phyloP scores from a whole-genome alignment of 2,888 invertebrate genomes.

The Panzeria rudis region DNA sequence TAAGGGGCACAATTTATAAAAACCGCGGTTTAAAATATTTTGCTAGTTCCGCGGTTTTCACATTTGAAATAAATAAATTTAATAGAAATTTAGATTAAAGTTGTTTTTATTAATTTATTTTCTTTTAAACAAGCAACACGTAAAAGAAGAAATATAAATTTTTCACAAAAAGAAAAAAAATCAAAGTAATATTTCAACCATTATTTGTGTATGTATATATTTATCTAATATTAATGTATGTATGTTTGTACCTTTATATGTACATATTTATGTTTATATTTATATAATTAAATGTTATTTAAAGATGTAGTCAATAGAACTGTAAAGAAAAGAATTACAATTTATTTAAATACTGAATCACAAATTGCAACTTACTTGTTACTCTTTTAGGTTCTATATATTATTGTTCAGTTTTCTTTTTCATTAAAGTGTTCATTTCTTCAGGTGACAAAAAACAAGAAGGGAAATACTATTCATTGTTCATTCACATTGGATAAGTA shows the following conservation, averaged over 20 bases:
- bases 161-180: constrained; percentile 23
- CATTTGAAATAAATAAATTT: too few relatives aligned
- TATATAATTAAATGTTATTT: constrained; percentile 26
- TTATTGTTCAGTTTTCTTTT: constrained; percentile 70
- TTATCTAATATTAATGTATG: constrained; percentile 33
- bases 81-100: constrained; percentile 16
- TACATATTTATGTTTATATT: constrained; percentile 10
- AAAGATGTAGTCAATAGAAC: constrained; percentile 35
- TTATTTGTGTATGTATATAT: constrained; percentile 38
- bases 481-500: constrained; percentile 1
- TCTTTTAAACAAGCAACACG: constrained; percentile 55
- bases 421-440: constrained; percentile 17
- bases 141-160: constrained; percentile 31
- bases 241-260: constrained; percentile 16
- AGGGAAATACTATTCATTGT: constrained; percentile 3
- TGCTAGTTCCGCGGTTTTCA: too few relatives aligned
- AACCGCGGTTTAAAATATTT: too few relatives aligned
- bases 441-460: constrained; percentile 11
- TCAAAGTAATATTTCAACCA: constrained; percentile 34
- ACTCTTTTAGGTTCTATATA: constrained; percentile 35
- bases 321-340: constrained; percentile 11
- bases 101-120: constrained; percentile 37
- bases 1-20: too few relatives aligned
- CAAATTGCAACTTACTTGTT: constrained; percentile 36
- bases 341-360: neutral